phyloP scores from a whole-genome alignment of 2,113 vertebrate genomes.

The Takifugu bimaculatus region DNA sequence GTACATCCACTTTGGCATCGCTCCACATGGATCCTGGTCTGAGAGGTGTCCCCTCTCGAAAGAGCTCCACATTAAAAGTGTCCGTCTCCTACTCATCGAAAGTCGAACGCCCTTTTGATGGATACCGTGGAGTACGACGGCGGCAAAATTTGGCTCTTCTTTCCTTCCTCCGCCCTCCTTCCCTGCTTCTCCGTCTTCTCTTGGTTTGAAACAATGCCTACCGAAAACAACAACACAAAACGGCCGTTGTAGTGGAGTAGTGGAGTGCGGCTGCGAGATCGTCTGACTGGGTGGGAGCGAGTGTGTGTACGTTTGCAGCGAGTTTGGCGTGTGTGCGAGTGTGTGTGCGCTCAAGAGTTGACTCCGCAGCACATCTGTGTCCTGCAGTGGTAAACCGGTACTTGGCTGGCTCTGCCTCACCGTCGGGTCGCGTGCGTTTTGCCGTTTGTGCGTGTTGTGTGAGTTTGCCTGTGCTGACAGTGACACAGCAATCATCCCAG shows the following conservation, averaged over 20 bases:
- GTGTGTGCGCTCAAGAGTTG: conserved; percentile 36
- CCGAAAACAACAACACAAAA: conserved; percentile 55
- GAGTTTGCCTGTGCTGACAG: conserved; percentile 44
- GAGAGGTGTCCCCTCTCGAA: conserved; percentile 11
- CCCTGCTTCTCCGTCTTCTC: conserved; percentile 62
- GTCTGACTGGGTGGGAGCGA: conserved; percentile 40
- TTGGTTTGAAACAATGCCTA: conserved; percentile 68
- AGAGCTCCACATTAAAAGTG: conserved; percentile 5
- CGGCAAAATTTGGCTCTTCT: conserved; percentile 22
- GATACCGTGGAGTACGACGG: conserved; percentile 9
- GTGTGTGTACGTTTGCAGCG: conserved; percentile 13
- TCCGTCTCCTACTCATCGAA: not conserved
- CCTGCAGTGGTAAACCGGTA: conserved; percentile 42
- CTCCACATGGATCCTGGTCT: conserved; percentile 18
- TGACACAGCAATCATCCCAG: conserved; percentile 91
- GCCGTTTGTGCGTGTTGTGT: conserved; percentile 1
- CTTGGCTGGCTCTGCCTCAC: conserved; percentile 35
- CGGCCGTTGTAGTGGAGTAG: conserved; percentile 54
- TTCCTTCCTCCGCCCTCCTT: conserved; percentile 45
- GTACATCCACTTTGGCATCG: conserved; percentile 23
- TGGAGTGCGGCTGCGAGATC: conserved; percentile 53
- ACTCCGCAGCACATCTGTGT: conserved; percentile 64
- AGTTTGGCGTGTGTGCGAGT: conserved; percentile 20
- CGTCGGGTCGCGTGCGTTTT: conserved; percentile 16
- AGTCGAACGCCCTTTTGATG: not conserved